Conservation (phyloP, 2,113 vertebrate genomes). For the Ceratotherium simum region DNA sequence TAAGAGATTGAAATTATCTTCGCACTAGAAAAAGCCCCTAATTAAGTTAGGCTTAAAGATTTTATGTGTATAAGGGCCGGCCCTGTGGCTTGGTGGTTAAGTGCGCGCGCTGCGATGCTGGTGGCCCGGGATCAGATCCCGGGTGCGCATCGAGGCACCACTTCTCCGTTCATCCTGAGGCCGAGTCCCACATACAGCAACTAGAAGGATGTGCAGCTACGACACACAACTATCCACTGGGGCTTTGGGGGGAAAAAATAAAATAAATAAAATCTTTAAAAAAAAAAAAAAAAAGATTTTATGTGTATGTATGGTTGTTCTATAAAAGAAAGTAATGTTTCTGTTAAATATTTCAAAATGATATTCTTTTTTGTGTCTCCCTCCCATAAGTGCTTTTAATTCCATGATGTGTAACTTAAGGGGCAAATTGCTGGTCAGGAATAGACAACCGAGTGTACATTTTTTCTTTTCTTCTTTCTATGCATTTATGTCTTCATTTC, state of each 20-base stretch:
- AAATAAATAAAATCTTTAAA: no score
- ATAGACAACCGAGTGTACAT: neutral
- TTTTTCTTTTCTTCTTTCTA: neutral
- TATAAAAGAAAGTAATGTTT: slow-evolving; percentile 11
- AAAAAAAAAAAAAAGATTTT: no score
- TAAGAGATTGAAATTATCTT: neutral
- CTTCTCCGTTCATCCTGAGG: no score
- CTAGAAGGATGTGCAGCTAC: no score
- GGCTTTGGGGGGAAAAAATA: no score
- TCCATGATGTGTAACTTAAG: neutral
- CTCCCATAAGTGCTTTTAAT: neutral
- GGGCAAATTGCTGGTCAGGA: neutral
- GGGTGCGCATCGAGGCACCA: no score
- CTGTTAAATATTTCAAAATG: neutral
- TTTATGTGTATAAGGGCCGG: neutral
- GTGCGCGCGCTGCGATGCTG: no score
- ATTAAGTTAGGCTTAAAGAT: neutral
- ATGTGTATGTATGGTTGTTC: neutral
- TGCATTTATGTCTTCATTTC: neutral
- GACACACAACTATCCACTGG: no score
- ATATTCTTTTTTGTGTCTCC: neutral
- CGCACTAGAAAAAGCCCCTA: neutral
- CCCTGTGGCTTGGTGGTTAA: no score
- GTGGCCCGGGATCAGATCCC: no score
- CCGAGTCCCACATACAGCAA: no score